Evolutionary conservation across 1,140 invertebrate genomes (phyloP), one percentile per base, ranked within the genome.

Genomic region (Colletes latitarsis): DNA sequence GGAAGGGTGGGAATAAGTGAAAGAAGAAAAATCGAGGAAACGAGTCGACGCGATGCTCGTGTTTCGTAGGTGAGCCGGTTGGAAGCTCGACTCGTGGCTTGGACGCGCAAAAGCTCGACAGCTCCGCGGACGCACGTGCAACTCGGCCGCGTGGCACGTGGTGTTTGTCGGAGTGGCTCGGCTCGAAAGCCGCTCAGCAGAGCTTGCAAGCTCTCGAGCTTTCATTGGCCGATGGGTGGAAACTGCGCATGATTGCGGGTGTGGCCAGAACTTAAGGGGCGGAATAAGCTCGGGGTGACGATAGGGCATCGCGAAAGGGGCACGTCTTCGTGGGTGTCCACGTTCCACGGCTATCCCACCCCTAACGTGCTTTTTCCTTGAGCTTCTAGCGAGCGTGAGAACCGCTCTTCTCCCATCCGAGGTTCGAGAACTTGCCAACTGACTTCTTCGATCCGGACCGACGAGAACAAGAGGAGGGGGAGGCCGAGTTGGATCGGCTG

Each of bases 61-160:
- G 41, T 39, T 49, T 46, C 15, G 21, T 21, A 15, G 69, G 19
- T 41, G 46, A 46, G 49, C 43, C 30, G 46, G 64, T 21, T n/a
- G 53, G 55, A 46, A 67, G 66, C 52, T 80, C 58, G 74, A 81
- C 67, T 79, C 62, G 66, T 69, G 70, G 46, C 8, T 21, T 12
- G 64, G 77, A 73, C 58, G 78, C 70, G 55, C 53, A 75, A 80
- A 82, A 80, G 82, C 83, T 85, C 89, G 84, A 66, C 88, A 87
- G 86, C 89, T 88, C 88, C 87, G 88, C 82, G 88, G 87, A 86
- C 82, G 89, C 93, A 93, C 92, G 92, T 92, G 92, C 91, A 90
- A 85, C 87, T 88, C 89, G 91, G 89, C 86, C 92, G 91, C 91
- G 88, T 89, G 89, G 89, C 93, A 93, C 92, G 93, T 93, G 92